These are phyloP conservation scores for Cirrhinus molitorella DNA, from an alignment of 2,797 vertebrate genomes.

Conservation along the genomic window DNA sequence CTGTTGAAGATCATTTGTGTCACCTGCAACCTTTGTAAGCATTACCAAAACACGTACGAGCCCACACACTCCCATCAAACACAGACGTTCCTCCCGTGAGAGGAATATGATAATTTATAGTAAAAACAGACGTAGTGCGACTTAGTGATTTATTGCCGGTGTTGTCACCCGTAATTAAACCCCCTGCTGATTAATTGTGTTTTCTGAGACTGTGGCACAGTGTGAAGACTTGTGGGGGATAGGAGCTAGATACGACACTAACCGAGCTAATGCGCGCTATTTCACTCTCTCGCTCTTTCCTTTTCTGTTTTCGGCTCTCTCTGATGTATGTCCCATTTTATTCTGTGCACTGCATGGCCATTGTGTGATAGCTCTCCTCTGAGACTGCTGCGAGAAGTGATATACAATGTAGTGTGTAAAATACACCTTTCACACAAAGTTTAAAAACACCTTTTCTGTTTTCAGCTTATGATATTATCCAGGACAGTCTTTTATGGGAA, in stretches of 20 bases:
- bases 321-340: constrained; percentile 38
- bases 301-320: constrained; percentile 5
- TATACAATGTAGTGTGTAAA: constrained; percentile 2
- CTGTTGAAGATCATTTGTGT: constrained; percentile 29
- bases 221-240: constrained; percentile 52
- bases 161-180: constrained; percentile 65
- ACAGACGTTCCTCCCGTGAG: constrained; percentile 34
- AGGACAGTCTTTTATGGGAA: too few relatives aligned
- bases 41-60: constrained; percentile 34
- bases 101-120: constrained; percentile 61
- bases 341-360: constrained; percentile 6
- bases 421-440: constrained; percentile 12
- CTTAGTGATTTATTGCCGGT: constrained; percentile 63
- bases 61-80: constrained; percentile 28
- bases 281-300: constrained; percentile 3
- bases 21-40: constrained; percentile 42
- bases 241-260: constrained; percentile 36
- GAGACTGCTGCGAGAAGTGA: background rate
- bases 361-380: constrained; percentile 29
- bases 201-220: constrained; percentile 57
- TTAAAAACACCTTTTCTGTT: background rate
- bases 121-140: constrained; percentile 57
- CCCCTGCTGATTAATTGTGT: constrained; percentile 66
- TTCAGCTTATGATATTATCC: background rate
- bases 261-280: constrained; percentile 38